These are phyloP conservation scores for Aleiodes leptofemur DNA, from an alignment of 2,888 invertebrate genomes.

Conservation along the genomic window DNA sequence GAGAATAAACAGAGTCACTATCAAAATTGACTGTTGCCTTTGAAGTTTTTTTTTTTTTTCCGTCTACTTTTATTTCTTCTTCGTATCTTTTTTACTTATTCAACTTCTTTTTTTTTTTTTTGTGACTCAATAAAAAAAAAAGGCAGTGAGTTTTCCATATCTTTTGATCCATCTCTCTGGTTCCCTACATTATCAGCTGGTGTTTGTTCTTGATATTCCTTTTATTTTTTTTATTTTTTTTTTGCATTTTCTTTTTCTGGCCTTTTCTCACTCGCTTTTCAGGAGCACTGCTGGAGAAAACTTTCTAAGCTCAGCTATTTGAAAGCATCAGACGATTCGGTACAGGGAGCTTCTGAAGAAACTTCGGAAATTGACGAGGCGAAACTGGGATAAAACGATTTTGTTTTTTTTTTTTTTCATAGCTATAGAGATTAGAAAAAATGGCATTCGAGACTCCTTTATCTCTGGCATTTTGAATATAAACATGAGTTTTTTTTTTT, in stretches of 20 bases:
- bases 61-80: background rate
- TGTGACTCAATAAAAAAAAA: too few relatives aligned
- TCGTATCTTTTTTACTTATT: background rate
- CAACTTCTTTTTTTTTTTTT: too few relatives aligned
- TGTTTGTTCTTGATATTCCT: background rate
- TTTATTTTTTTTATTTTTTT: too few relatives aligned
- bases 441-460: constrained; percentile 12
- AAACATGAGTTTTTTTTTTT: background rate
- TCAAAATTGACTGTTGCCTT: constrained; percentile 37
- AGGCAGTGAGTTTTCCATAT: background rate
- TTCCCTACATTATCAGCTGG: background rate
- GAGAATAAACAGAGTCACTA: constrained; percentile 53
- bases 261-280: constrained; percentile 25
- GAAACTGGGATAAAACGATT: constrained; percentile 21
- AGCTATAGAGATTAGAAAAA: constrained; percentile 13
- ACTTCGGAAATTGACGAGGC: constrained; percentile 10
- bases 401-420: constrained; percentile 25
- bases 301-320: constrained; percentile 10
- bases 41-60: constrained; percentile 14
- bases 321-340: constrained; percentile 22
- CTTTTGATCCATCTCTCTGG: background rate
- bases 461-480: constrained; percentile 1
- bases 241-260: background rate
- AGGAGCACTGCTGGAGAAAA: background rate
- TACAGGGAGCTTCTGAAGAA: constrained; percentile 19